Base-by-base conservation (phyloP, 2,797 vertebrate species). In the Microctenopoma stevenorrisi region DNA sequence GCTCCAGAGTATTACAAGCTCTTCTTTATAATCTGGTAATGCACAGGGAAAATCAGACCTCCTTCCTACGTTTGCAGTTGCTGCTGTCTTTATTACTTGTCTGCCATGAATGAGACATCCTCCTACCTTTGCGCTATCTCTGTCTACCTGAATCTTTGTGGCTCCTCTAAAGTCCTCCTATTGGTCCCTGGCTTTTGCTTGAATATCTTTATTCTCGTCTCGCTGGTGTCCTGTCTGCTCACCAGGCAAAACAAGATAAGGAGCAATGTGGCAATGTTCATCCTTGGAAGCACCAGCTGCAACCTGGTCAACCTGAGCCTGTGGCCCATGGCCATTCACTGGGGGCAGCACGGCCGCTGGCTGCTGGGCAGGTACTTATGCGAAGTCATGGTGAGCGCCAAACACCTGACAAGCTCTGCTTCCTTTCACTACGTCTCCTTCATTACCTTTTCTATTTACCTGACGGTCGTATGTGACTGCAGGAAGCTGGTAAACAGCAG, bases 361-460 rank as follows among this genome's bases (percentile, higher is more conserved):
- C 72, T 84, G 33, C 85, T 92, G 28, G 90, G 85, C 66, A 73
- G 79, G 18, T 64, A n/a, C 7, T 7, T 86, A 49, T 94, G 91
- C n/a, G 90, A 91, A 37, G 28, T 91, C 53, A 92, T 90, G 87
- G 88, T 89, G 79, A 84, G 78, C n/a, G 46, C 83, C 74, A 93
- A 89, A 57, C 82, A 88, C 56, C 80, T 91, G 68, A 87, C 76
- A 5, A 86, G 85, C 63, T 87, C 79, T 0, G 76, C 87, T 33
- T 93, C 86, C 37, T 93, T 91, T 76, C 86, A 90, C 73, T 92
- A 90, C 33, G 68, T 86, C 57, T 88, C 82, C 63, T 92, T 91
- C 78, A 91, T 93, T 59, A 90, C 82, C 28, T 89, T 91, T 78
- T 91, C 88, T 47, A 70, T 92, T 66, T 89, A 90, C 74, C 86